Evolutionary conservation across 2,797 vertebrate genomes (phyloP), one percentile per base, ranked within the genome.

Genomic region (Holocentrus rufus): DNA sequence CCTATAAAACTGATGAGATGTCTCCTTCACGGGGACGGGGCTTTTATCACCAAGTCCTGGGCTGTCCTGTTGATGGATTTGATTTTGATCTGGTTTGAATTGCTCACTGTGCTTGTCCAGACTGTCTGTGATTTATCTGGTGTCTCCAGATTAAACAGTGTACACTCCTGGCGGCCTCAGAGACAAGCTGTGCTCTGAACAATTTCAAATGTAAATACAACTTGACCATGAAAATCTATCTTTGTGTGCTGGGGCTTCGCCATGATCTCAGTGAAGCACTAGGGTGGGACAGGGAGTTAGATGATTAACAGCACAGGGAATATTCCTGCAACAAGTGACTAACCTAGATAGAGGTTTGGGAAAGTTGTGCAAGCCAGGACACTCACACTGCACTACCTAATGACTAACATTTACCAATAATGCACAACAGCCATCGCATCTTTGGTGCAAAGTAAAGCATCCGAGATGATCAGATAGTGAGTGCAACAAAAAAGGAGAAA

Each of bases 201-300:
- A 74, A 78, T 81, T 79, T 88, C 53, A 82, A 86, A 91, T 73
- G 83, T 88, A 90, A 91, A 91, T 87, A 90, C 70, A 64, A 76
- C 74, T 72, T 74, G 85, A 88, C 84, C 79, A 74, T 73, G 77
- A 69, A 80, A 87, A 90, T 88, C 82, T 74, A 49, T 90, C 81
- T 88, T 69, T 13, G 65, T 74, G 80, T 74, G 70, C 58, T 36
- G 58, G 50, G 72, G 58, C 65, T 87, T 79, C 67, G 22, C 56
- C 50, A 72, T 69, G 76, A 74, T 86, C 77, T 72, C 73, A 36
- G 61, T 81, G 79, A 27, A 27, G 84, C 83, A 82, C 39, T n/a
- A 83, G 69, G 59, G 57, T 49, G 39, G 47, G 73, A 72, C 75
- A 71, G 14, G 52, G 44, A 84, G 79, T 60, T 56, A 6, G 57